Conservation (phyloP, 1,140 invertebrate species). For the Drosophila biarmipes region DNA sequence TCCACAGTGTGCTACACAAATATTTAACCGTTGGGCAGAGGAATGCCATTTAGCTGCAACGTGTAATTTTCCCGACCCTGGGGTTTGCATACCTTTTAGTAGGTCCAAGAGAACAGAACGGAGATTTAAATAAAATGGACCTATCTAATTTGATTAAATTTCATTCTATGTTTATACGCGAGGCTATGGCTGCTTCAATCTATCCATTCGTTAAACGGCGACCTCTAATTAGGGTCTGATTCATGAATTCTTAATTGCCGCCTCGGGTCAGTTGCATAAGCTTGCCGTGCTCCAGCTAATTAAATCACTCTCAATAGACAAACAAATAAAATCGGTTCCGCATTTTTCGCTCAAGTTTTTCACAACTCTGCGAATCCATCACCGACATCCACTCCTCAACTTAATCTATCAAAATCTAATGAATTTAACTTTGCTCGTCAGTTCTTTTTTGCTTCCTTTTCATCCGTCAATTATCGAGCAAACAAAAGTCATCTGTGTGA, state of each 20-base stretch:
- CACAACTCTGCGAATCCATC: constrained; percentile 40
- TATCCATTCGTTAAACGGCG: constrained; percentile 10
- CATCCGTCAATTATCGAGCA: constrained; percentile 32
- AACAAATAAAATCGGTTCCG: constrained; percentile 51
- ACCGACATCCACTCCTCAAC: constrained; percentile 24
- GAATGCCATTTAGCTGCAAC: constrained; percentile 28
- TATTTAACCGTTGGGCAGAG: constrained; percentile 64
- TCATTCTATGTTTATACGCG: not conserved
- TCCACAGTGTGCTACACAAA: constrained; percentile 46
- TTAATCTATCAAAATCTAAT: constrained; percentile 59
- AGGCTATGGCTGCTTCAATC: not conserved
- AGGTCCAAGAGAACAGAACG: not conserved
- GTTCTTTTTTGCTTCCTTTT: constrained; percentile 14
- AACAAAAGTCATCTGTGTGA: constrained; percentile 16
- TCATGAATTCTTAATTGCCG: constrained; percentile 51
- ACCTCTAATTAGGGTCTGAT: constrained; percentile 46
- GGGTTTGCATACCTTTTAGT: not conserved
- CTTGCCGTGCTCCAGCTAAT: constrained; percentile 43
- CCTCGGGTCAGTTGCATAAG: constrained; percentile 45
- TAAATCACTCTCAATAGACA: constrained; percentile 43
- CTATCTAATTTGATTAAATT: not conserved
- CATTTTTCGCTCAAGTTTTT: constrained; percentile 51
- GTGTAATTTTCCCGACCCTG: constrained; percentile 19
- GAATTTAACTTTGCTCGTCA: constrained; percentile 30
- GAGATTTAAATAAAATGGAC: too few species aligned